Conservation (phyloP, 2,113 vertebrate species). For the Trichechus manatus region DNA sequence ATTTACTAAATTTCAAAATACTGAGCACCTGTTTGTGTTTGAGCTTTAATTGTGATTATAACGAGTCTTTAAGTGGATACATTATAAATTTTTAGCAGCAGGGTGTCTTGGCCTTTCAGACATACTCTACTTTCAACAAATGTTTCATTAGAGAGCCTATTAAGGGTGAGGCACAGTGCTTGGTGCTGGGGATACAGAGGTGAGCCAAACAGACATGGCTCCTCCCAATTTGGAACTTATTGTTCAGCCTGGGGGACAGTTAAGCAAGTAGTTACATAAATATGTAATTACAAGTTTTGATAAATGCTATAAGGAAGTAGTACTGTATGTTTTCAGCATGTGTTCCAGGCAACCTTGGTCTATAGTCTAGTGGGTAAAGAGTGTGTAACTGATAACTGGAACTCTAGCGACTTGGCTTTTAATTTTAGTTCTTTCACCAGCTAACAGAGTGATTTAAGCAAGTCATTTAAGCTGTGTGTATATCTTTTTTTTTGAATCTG, state of each 20-base stretch:
- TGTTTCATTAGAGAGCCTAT: not conserved
- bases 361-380: not conserved
- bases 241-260: not conserved
- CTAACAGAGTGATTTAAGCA: not conserved
- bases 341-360: not conserved
- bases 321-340: not conserved
- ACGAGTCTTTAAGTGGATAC: not conserved
- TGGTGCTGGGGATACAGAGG: not conserved
- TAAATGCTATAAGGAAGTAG: not conserved
- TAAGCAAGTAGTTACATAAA: not conserved
- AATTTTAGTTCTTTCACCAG: not conserved
- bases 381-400: not conserved
- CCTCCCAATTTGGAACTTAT: not conserved
- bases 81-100: not conserved
- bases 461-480: not conserved
- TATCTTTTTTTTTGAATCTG: not conserved
- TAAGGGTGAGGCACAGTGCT: not conserved
- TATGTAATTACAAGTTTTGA: slow-evolving; percentile 4
- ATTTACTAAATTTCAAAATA: slow-evolving; percentile 23
- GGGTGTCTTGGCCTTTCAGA: not conserved
- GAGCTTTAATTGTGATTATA: slow-evolving; percentile 19
- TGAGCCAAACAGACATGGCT: not conserved
- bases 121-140: not conserved
- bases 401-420: not conserved
- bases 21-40: not conserved